These are phyloP conservation scores for Okapia johnstoni DNA, from an alignment of 2,113 vertebrate genomes.

Conservation along the genomic window DNA sequence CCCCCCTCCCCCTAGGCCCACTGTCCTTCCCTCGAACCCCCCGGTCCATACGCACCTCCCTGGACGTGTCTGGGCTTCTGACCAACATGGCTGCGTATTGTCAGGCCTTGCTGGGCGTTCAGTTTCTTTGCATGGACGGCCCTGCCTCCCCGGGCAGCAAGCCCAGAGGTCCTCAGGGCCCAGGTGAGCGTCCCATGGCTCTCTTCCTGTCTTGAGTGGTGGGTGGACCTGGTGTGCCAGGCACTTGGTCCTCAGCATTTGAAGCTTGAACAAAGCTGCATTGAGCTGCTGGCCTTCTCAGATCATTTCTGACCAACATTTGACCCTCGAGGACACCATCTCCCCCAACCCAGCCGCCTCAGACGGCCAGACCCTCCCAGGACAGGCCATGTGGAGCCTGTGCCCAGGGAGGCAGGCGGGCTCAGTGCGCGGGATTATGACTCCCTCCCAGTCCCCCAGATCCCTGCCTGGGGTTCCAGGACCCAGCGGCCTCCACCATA, in stretches of 20 bases:
- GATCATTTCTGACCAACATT: not conserved
- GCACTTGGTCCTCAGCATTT: not conserved
- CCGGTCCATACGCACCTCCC: accelerated
- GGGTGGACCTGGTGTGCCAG: not conserved
- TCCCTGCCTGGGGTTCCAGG: not conserved
- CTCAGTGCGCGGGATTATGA: accelerated
- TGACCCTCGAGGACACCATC: not conserved
- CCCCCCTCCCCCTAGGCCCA: not conserved
- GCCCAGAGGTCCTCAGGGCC: not conserved
- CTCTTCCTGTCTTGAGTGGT: not conserved
- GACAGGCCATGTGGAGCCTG: not conserved
- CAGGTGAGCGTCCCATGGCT: not conserved
- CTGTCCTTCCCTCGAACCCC: accelerated
- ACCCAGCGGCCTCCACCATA: not conserved
- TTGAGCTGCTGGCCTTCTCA: not conserved
- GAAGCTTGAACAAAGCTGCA: not conserved
- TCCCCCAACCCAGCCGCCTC: not conserved
- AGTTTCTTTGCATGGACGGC: accelerated
- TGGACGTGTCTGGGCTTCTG: not conserved
- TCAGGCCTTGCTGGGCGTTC: not conserved
- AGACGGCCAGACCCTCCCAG: not conserved
- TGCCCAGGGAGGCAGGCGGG: not conserved
- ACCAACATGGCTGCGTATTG: accelerated
- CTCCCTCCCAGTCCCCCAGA: not conserved
- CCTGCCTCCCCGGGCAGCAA: not conserved